These are phyloP conservation scores for Sinotaia quadrata DNA, from an alignment of 2,888 invertebrate species.

Conservation along the genomic window DNA sequence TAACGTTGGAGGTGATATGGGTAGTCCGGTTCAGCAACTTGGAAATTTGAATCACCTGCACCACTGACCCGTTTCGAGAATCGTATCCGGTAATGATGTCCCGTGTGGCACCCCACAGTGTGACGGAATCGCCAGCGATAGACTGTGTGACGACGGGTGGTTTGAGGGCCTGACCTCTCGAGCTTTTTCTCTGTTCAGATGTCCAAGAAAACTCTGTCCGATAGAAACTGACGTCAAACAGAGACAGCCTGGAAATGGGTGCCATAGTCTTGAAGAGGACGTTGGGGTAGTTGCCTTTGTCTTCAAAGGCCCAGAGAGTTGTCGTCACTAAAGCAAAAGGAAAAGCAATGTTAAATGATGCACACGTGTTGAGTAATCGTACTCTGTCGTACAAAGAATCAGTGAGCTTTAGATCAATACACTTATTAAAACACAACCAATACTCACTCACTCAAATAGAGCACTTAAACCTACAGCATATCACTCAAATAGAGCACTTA, in stretches of 20 bases:
- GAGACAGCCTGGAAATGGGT: background rate
- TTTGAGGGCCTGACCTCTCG: background rate
- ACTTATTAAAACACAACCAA: too few relatives aligned
- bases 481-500: too few relatives aligned
- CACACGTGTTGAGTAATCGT: too few relatives aligned
- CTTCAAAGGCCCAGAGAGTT: slow-evolving; percentile 16
- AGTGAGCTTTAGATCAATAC: too few relatives aligned
- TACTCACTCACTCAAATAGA: too few relatives aligned
- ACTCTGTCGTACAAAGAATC: too few relatives aligned
- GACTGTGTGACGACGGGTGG: background rate
- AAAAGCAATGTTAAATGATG: background rate
- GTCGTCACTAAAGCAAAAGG: background rate
- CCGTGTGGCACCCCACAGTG: slow-evolving; percentile 8
- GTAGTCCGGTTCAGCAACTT: slow-evolving; percentile 13
- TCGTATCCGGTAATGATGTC: slow-evolving; percentile 11
- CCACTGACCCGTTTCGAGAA: slow-evolving; percentile 10
- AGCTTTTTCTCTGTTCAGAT: background rate
- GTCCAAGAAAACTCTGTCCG: too few relatives aligned
- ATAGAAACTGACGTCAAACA: slow-evolving; percentile 14
- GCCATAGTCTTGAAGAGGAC: slow-evolving; percentile 11
- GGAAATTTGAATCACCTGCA: slow-evolving; percentile 9
- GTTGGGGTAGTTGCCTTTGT: background rate
- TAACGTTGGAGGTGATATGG: slow-evolving; percentile 23
- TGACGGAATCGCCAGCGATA: background rate
- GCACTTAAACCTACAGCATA: too few relatives aligned